A percentile compares a stretch with the other conserved stretches of the same genome.
Conservation (phyloP, 2,113 vertebrate species). For the Nibea coibor region DNA sequence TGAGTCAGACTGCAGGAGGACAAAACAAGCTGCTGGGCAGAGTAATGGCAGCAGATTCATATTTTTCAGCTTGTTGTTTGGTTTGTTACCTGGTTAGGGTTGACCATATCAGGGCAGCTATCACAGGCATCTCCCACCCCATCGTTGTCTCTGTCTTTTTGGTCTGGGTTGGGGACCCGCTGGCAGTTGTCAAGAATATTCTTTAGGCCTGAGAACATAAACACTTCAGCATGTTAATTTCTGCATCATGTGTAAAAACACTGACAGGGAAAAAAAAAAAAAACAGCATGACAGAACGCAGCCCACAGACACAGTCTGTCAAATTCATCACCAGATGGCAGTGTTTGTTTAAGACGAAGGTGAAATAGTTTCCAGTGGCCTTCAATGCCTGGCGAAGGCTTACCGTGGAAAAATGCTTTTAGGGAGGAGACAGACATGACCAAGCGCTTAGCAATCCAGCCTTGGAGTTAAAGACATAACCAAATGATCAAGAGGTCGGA, state of each 20-base stretch:
- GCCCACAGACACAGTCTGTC: constrained; percentile 43
- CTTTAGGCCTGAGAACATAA: constrained; percentile 87
- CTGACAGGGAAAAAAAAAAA: constrained; percentile 20
- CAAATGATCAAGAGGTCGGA: constrained; percentile 69
- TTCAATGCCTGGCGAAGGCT: constrained; percentile 69
- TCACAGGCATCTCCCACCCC: constrained; percentile 97
- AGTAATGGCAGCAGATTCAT: background rate
- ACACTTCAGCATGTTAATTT: constrained; percentile 39
- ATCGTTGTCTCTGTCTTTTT: constrained; percentile 90
- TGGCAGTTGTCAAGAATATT: constrained; percentile 97
- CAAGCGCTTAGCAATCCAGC: constrained; percentile 72
- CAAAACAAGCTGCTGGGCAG: constrained; percentile 38
- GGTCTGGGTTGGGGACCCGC: constrained; percentile 88
- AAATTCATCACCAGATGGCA: constrained; percentile 72
- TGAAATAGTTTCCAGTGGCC: constrained; percentile 82
- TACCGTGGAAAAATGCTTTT: constrained; percentile 78
- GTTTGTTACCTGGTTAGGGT: constrained; percentile 93
- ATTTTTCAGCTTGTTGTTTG: background rate
- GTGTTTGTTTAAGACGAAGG: constrained; percentile 64
- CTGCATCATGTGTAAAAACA: constrained; percentile 37
- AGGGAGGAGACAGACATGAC: constrained; percentile 77
- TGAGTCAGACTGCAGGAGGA: constrained; percentile 89
- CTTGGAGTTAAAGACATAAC: constrained; percentile 72
- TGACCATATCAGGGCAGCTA: constrained; percentile 92
- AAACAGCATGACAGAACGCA: constrained; percentile 20